Evolutionary conservation across 2,113 vertebrate species (phyloP).

Genomic region (Ondatra zibethicus): DNA sequence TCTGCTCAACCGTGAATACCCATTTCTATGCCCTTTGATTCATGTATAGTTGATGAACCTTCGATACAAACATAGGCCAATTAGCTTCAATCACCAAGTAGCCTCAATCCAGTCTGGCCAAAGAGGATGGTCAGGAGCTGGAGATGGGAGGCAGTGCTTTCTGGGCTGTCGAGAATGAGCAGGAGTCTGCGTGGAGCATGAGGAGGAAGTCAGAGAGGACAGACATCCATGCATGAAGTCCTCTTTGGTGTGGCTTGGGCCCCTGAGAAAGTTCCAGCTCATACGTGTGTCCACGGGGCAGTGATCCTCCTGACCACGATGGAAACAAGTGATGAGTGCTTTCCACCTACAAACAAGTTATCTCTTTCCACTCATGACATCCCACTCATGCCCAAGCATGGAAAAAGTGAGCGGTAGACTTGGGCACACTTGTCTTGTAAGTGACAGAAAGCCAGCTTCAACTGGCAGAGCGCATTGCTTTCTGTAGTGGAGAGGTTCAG

Average conservation of each 20-base stretch:
- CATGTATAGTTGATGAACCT: background rate
- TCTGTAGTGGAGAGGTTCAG: background rate
- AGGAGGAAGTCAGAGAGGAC: background rate
- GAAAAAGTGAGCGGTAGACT: background rate
- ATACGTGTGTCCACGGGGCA: too few species aligned
- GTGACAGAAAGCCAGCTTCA: background rate
- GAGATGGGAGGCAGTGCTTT: fast-evolving
- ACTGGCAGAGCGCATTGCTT: background rate
- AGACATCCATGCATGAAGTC: background rate
- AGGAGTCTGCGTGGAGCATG: background rate
- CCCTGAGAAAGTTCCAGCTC: background rate
- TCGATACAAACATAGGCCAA: background rate
- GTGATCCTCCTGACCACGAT: fast-evolving
- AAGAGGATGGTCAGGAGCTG: background rate
- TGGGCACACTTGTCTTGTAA: background rate
- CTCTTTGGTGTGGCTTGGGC: background rate
- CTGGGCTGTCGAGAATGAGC: fast-evolving
- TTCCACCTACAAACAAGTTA: too few species aligned
- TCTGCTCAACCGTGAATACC: fast-evolving
- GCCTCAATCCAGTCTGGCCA: background rate
- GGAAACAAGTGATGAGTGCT: background rate
- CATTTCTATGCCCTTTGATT: background rate
- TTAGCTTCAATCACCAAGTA: background rate
- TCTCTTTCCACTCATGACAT: fast-evolving
- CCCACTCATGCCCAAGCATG: background rate